Conservation (phyloP, 2,888 invertebrate genomes). For the Cerastis leucographa region DNA sequence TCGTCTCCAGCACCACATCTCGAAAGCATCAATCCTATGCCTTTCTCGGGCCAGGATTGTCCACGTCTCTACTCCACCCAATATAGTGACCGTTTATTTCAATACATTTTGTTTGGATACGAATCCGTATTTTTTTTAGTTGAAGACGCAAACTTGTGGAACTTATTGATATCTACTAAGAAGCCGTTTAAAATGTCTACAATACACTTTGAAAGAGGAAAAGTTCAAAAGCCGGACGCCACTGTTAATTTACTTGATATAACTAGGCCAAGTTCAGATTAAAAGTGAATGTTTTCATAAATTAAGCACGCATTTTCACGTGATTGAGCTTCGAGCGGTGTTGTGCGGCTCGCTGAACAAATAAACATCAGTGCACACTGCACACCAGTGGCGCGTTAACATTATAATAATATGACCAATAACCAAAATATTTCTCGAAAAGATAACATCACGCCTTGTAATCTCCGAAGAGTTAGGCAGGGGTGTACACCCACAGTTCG, state of each 20-base stretch:
- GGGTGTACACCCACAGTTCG: no score
- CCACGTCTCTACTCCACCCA: no score
- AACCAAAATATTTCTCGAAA: slow-evolving; percentile 4
- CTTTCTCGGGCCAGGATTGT: no score
- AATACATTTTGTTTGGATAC: no score
- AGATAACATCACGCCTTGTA: no score
- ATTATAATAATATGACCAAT: not conserved
- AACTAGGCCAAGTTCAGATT: slow-evolving; percentile 32
- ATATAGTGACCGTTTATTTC: no score
- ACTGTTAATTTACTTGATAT: not conserved
- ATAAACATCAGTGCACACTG: slow-evolving; percentile 72
- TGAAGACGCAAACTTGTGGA: no score
- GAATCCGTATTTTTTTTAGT: no score
- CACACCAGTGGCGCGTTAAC: slow-evolving; percentile 63
- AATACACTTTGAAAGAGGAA: not conserved
- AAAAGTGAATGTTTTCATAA: slow-evolving; percentile 53
- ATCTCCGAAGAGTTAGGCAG: no score
- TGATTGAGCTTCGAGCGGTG: slow-evolving; percentile 70
- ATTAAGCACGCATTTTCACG: slow-evolving; percentile 63
- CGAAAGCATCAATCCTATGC: no score
- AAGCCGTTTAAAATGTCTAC: not conserved
- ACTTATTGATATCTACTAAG: no score
- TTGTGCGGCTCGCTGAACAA: slow-evolving; percentile 68
- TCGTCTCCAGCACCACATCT: no score
- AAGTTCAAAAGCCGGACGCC: not conserved